Percentiles rank a stretch among this genome's conserved stretches.
Conservation (phyloP, 2,113 vertebrate genomes). For the Neogale vison region DNA sequence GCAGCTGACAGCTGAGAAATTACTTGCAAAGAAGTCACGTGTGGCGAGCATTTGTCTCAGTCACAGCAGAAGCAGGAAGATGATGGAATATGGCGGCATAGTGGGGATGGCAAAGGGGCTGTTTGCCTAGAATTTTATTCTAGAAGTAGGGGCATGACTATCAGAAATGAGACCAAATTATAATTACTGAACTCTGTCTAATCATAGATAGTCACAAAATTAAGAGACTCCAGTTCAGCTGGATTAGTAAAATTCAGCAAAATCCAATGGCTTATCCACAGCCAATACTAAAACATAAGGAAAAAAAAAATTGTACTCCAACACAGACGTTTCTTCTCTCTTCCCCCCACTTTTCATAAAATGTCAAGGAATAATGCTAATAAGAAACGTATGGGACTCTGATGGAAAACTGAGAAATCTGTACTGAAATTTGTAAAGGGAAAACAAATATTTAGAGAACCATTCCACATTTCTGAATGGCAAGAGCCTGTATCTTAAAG, state of each 20-base stretch:
- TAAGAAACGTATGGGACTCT: neutral
- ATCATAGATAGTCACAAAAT: neutral
- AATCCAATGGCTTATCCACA: neutral
- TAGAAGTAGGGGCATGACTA: neutral
- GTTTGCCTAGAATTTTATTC: neutral
- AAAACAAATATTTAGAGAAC: conserved; percentile 61
- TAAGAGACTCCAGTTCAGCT: neutral
- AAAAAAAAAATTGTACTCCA: neutral
- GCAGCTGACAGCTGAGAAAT: neutral
- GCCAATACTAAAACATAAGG: neutral
- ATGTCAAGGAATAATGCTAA: conserved; percentile 57
- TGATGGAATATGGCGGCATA: neutral
- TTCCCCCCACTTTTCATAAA: neutral
- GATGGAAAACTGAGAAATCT: conserved; percentile 25
- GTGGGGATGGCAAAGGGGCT: neutral
- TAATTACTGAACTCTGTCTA: neutral
- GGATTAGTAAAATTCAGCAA: neutral
- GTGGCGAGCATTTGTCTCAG: neutral
- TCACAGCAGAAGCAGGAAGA: neutral
- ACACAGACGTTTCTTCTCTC: neutral
- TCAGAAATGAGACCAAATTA: neutral
- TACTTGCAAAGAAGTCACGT: neutral
- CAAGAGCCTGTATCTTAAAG: conserved; percentile 32
- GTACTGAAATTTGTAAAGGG: conserved; percentile 52
- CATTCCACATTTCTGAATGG: neutral